Conservation (phyloP, 2,888 invertebrate species). For the Cryptocephalus primarius region DNA sequence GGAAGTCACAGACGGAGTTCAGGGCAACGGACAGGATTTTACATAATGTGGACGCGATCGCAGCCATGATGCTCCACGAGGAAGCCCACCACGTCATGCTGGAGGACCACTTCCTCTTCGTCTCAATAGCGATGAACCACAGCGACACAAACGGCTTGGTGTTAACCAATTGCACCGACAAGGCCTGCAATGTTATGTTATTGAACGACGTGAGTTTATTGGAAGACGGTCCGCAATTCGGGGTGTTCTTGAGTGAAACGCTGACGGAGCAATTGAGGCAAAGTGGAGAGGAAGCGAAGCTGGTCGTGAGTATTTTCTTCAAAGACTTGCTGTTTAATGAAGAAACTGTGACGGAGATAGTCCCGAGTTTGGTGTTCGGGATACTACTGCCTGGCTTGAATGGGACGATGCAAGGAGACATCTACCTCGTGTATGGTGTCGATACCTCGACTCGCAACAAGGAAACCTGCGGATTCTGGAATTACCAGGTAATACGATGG, state of each 20-base stretch:
- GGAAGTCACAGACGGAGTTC: conserved; percentile 13
- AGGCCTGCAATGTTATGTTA: conserved; percentile 33
- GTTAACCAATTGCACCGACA: conserved; percentile 27
- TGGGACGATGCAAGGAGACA: conserved; percentile 39
- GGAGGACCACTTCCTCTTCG: conserved; percentile 27
- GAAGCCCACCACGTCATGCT: conserved; percentile 17
- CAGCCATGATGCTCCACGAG: conserved; percentile 1
- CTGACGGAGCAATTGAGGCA: conserved; percentile 13
- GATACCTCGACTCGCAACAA: conserved; percentile 1
- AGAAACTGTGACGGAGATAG: conserved; percentile 2
- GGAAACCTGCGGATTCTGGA: conserved; percentile 18
- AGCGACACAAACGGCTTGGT: conserved; percentile 34
- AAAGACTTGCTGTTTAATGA: conserved; percentile 19
- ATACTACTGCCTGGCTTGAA: conserved; percentile 44
- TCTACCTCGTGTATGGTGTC: conserved; percentile 43
- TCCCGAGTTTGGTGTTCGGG: conserved; percentile 41
- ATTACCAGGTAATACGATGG: conserved; percentile 14
- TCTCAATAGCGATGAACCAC: conserved; percentile 29
- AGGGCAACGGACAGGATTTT: conserved; percentile 18
- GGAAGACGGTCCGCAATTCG: conserved; percentile 5
- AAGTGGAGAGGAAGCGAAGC: conserved; percentile 5
- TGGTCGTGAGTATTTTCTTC: conserved; percentile 16
- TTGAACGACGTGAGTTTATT: background rate
- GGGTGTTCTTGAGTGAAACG: conserved; percentile 15
- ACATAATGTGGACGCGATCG: conserved; percentile 14